Evolutionary conservation across 1,140 invertebrate genomes (phyloP), one percentile per base, ranked within the genome.

Genomic region (Cyrtorhinus lividipennis): DNA sequence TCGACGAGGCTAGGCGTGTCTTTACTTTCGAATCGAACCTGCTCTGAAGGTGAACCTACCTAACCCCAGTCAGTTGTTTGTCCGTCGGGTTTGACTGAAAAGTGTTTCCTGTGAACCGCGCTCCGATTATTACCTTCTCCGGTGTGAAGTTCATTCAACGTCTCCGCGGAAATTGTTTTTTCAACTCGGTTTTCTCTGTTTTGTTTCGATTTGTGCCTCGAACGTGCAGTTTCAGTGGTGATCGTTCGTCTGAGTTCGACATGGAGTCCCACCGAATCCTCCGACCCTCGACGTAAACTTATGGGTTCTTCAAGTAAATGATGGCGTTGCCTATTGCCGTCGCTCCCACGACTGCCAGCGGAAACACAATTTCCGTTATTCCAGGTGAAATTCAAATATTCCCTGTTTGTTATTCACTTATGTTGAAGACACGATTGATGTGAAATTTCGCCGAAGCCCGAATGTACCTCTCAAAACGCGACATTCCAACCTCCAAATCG

Each of bases 251-350:
- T n/a, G n/a, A n/a, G n/a, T n/a, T n/a, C n/a, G n/a, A n/a, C n/a
- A n/a, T n/a, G n/a, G n/a, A n/a, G n/a, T n/a, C n/a, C n/a, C n/a
- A n/a, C n/a, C n/a, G n/a, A n/a, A n/a, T 38, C 30, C 30, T 15
- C 15, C 15, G 30, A 8, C 5, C 30, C 15, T 15, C 30, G 30
- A 38, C 15, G 30, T 38, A 38, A 38, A 38, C 30, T 38, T 38
- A 38, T 38, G 30, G 30, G 30, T 38, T 38, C 30, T 8, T 15
- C 30, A 38, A 38, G 30, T 38, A 60, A 63, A 65, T 63, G 61
- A 66, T 66, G 65, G 65, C 65, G 65, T 64, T 66, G 62, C 62
- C 65, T 53, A n/a, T 59, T 22, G 65, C 65, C 65, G 65, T 62
- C 12, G 48, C 18, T 20, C 48, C 48, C 20, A 12, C 48, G 48